Evolutionary conservation across 2,888 invertebrate species (phyloP), one percentile per base, ranked within the genome.

Genomic region (Zootermopsis nevadensis): DNA sequence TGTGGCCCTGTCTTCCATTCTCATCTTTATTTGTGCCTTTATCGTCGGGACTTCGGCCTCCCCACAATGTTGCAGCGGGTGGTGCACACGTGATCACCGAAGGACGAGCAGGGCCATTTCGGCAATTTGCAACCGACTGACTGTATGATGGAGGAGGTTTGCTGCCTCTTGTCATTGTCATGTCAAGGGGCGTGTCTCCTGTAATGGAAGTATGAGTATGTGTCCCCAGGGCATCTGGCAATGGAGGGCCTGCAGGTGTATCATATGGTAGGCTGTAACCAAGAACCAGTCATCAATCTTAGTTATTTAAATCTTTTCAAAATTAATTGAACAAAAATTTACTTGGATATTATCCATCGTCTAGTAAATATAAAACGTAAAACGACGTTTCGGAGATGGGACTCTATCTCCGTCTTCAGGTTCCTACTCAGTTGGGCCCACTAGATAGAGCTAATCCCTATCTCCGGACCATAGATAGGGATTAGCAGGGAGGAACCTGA

Each of bases 81-180:
- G 91, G 89, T 66, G 91, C 90, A 89, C 94, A 90, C 12, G 93
- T 93, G 86, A 94, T 94, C 86, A 94, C 94, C 33, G 94, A 93
- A 53, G 94, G 94, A 79, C 93, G 88, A 48, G 86, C 77, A 22
- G 84, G 82, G 8, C 87, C 76, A 31, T 22, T 48, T 33, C 48
- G 72, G 27, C 66, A 35, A n/a, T 66, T 66, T n/a, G 83, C 79
- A 22, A 79, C 48, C 22, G 90, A 89, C 85, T 91, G 90, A 82
- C 89, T 91, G 89, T 93, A 93, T 2, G 93, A 93, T 72, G 93
- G 93, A 6, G 93, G 93, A 55, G 93, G 91, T 0, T 93, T 92
- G 30, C 93, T 89, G 19, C 85, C 77, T 8, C 82, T 79, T 22
- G 84, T 55, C 38, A 82, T 80, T 8, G 85, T 85, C 93, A 93